Evolutionary conservation across 2,113 vertebrate species (phyloP), one percentile per base, ranked within the genome.

Genomic region (Urocolius indicus): DNA sequence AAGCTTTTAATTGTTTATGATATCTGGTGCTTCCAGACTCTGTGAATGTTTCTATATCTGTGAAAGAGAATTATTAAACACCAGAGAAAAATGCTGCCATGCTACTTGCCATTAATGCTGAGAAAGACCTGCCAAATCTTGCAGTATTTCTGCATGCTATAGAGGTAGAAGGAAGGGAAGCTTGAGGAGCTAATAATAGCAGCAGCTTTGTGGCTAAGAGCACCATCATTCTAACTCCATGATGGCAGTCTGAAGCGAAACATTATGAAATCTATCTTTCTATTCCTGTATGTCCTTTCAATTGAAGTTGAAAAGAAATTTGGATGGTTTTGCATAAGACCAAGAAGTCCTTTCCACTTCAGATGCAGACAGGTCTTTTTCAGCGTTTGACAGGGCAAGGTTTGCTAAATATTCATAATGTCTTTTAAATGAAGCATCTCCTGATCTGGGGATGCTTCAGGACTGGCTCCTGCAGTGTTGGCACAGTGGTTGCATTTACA

Each of bases 1-100:
- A 87, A 89, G 72, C 80, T 96, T 93, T 89, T 96, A 95, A 93
- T 96, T 95, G 90, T 95, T 92, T 90, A 77, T 94, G 65, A 63
- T 95, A 77, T 77, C 72, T 96, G 92, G 61, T 4, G 1, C 87
- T 95, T 92, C 49, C 75, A 95, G 86, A 73, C 48, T 93, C 54
- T 91, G 85, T 74, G 34, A 80, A 63, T 82, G 67, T 92, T 92
- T 85, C 67, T 83, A 29, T 48, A 38, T 89, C 54, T 30, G 15
- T 92, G 92, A 95, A 96, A 96, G 77, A 83, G 66, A 91, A 82
- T 84, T 96, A 90, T 68, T 90, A 78, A 94, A 45, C 65, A 92
- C 32, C 26, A 87, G 65, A 84, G 46, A 57, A 88, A 85, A 96
- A 87, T 49, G 82, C 38, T 77, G 80, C 74, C n/a, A 23, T 83